These are phyloP conservation scores for Rhamphomyia laevipes DNA, from an alignment of 2,888 invertebrate genomes.

Conservation along the genomic window DNA sequence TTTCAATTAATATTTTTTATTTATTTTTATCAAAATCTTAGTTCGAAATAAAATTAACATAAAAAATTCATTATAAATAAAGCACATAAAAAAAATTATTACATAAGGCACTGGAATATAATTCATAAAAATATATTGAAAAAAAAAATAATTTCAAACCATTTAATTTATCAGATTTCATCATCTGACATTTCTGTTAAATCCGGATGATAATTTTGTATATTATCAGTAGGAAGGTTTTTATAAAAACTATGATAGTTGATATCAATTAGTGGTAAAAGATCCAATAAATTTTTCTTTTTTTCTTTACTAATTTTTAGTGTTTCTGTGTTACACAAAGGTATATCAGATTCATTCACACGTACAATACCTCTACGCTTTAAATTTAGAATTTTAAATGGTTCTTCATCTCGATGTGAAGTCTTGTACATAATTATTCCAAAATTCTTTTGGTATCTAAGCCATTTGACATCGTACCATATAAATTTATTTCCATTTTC, in stretches of 20 bases:
- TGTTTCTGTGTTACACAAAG: not conserved
- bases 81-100: no score
- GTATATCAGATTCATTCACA: not conserved
- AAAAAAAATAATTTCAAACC: no score
- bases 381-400: not conserved
- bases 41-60: no score
- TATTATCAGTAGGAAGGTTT: not conserved
- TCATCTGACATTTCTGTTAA: not conserved
- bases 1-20: no score
- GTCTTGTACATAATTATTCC: not conserved
- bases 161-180: not conserved
- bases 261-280: not conserved
- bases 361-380: not conserved
- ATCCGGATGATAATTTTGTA: not conserved
- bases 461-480: not conserved
- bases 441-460: not conserved
- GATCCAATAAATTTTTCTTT: not conserved
- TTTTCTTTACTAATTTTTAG: not conserved
- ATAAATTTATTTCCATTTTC: not conserved
- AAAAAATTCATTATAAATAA: no score
- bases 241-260: constrained; percentile 1
- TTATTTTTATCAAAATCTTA: no score
- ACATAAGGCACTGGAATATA: no score
- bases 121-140: no score
- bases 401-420: not conserved